Evolutionary conservation across 2,113 vertebrate species (phyloP), one percentile per base, ranked within the genome.

Genomic region (Collichthys lucidus): DNA sequence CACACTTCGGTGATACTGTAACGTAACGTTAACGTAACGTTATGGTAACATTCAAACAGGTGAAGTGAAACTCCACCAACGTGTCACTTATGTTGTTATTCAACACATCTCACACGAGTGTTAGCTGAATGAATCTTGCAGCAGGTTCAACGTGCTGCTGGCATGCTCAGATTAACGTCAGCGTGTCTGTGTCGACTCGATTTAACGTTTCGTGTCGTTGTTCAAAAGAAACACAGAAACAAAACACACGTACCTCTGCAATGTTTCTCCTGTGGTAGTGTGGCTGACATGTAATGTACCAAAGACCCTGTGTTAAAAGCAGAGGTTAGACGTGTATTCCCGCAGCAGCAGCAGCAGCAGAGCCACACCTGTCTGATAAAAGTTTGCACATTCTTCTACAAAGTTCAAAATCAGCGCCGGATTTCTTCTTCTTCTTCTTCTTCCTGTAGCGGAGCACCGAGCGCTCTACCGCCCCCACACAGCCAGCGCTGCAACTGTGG

Each of bases 401-500:
- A 77, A 85, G 79, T 94, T 94, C 65, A 94, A 94, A 94, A 91
- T 78, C 90, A 90, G 90, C 93, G 93, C 92, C 83, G 87, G 20
- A 88, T 92, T 92, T 88, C 80, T 92, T 92, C 79, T 19, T 87
- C 83, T 92, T 92, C 79, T 19, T 88, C 83, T 73, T 31, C 9
- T 29, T 29, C 26, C 5, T 16, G 1, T 1, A 7, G 1, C 22
- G 15, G 55, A 35, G 11, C 24, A 11, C 2, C 11, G 3, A 0
- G 46, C 16, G 12, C 86, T 84, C 55, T 88, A 22, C 9, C 62
- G 86, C 89, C 90, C 70, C 59, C 67, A 44, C 11, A 44, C 0
- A 4, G 0, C 4, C 20, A 46, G 40, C 2, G 44, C 0, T 72
- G 84, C n/a, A 88, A 91, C 73, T 92, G 77, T 85, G 87, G 31